These are phyloP conservation scores for Metellina segmentata DNA, from an alignment of 2,888 invertebrate genomes.

Conservation along the genomic window DNA sequence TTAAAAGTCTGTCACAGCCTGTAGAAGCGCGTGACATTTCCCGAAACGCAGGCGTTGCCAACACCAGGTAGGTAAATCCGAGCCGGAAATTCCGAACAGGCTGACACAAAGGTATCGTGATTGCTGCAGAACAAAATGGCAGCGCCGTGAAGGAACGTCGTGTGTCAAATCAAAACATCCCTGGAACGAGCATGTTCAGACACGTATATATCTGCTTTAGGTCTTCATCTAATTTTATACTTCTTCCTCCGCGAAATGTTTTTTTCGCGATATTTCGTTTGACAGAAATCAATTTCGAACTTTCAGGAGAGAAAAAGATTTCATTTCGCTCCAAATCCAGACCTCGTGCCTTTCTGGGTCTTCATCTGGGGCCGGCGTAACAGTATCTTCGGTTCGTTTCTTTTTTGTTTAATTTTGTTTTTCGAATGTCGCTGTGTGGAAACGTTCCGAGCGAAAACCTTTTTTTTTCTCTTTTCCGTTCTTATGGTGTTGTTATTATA, in stretches of 20 bases:
- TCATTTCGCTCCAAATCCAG: conserved; percentile 1
- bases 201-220: neutral
- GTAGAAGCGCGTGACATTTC: no score
- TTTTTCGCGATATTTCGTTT: conserved; percentile 17
- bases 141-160: neutral
- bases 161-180: neutral
- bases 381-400: neutral
- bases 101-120: neutral
- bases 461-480: neutral
- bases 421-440: neutral
- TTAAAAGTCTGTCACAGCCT: no score
- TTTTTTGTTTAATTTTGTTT: neutral
- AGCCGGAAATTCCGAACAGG: neutral
- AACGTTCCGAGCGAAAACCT: neutral
- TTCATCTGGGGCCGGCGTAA: neutral
- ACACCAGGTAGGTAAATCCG: neutral
- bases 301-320: neutral
- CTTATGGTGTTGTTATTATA: neutral
- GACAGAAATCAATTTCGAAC: conserved; percentile 34
- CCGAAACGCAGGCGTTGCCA: neutral
- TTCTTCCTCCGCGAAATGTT: neutral
- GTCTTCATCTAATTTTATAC: neutral
- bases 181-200: neutral
- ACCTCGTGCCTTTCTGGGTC: conserved; percentile 4
- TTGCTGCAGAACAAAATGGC: neutral